Percentiles rank a stretch among this genome's conserved stretches.
phyloP scores from a whole-genome alignment of 1,140 invertebrate genomes.

The Sogatella furcifera region DNA sequence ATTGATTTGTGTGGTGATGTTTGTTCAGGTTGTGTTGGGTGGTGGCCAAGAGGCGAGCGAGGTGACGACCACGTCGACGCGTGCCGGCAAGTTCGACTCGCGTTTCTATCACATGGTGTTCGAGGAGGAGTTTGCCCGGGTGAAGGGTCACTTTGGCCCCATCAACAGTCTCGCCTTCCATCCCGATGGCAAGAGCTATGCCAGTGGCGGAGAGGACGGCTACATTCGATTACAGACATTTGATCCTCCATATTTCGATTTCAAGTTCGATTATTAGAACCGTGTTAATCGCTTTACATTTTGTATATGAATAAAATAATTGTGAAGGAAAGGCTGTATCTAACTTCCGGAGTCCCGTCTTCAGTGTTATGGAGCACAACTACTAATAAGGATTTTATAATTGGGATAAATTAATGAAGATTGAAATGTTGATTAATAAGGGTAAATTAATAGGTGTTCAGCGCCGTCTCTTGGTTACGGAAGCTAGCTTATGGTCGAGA shows the following conservation, averaged over 20 bases:
- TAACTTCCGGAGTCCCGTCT: no score
- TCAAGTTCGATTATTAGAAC: constrained; percentile 80
- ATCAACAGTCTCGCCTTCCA: constrained; percentile 98
- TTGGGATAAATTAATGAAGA: no score
- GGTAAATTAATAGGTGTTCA: no score
- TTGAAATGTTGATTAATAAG: no score
- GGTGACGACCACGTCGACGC: constrained; percentile 92
- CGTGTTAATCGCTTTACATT: neutral
- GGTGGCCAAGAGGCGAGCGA: constrained; percentile 99
- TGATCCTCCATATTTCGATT: constrained; percentile 94
- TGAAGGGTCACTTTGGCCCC: constrained; percentile 99
- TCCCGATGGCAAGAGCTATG: constrained; percentile 94
- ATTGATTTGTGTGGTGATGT: no score
- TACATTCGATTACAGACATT: constrained; percentile 93
- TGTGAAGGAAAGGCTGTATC: no score
- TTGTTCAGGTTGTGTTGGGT: constrained; percentile 67
- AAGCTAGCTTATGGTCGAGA: no score
- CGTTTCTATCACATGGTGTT: constrained; percentile 98
- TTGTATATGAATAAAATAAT: no score
- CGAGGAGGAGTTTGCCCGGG: constrained; percentile 96
- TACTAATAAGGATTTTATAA: no score
- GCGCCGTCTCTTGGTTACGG: no score
- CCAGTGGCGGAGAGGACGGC: constrained; percentile 97
- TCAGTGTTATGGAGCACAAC: no score
- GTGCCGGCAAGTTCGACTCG: constrained; percentile 96